These are phyloP conservation scores for Agriopis leucophaearia DNA, from an alignment of 2,888 invertebrate genomes.

Conservation along the genomic window DNA sequence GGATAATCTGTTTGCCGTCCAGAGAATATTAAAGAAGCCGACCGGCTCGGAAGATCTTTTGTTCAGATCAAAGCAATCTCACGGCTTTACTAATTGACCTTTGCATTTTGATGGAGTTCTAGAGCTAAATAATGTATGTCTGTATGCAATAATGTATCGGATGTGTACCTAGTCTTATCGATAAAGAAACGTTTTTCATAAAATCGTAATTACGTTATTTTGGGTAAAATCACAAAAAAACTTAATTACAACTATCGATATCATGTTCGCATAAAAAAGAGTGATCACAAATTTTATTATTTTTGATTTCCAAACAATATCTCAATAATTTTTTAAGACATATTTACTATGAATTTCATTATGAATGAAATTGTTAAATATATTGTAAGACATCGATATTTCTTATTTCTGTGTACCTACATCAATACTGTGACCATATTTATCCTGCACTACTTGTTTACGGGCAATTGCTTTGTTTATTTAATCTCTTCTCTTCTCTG, in stretches of 20 bases:
- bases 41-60: conserved; percentile 69
- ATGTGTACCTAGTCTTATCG: not conserved
- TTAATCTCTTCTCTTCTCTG: no score
- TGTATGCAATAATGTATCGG: conserved; percentile 14
- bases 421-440: not conserved
- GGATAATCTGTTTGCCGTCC: conserved; percentile 79
- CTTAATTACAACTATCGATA: no score
- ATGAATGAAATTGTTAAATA: no score
- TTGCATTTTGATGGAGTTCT: conserved; percentile 68
- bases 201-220: not conserved
- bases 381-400: conserved; percentile 6
- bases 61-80: conserved; percentile 77
- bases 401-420: not conserved
- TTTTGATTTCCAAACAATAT: no score
- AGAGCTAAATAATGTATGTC: conserved; percentile 33
- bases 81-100: conserved; percentile 75
- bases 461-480: conserved; percentile 19
- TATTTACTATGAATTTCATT: no score
- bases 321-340: no score
- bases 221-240: no score
- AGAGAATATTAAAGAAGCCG: conserved; percentile 77
- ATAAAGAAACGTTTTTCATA: not conserved
- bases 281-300: no score
- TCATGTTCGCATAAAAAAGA: no score
- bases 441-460: conserved; percentile 9